Conservation (phyloP, 2,113 vertebrate genomes). For the Pristiophorus japonicus region DNA sequence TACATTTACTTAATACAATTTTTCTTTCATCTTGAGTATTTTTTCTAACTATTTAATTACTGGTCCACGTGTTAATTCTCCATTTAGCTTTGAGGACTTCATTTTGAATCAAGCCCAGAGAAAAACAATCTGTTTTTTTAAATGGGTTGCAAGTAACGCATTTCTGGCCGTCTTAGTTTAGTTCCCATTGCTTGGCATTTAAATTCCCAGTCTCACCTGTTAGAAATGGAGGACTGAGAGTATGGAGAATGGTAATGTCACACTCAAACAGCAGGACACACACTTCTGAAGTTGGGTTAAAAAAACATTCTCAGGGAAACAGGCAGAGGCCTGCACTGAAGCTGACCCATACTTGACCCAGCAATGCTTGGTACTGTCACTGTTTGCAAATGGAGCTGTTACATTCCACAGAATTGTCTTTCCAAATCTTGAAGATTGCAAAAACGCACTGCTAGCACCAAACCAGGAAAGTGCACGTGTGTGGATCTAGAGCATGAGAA, state of each 20-base stretch:
- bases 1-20: not conserved
- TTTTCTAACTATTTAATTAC: not conserved
- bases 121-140: not conserved
- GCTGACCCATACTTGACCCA: not conserved
- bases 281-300: not conserved
- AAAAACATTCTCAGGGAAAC: not conserved
- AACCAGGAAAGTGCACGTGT: not conserved
- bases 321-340: constrained; percentile 1
- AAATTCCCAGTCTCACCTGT: not conserved
- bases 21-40: not conserved
- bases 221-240: not conserved
- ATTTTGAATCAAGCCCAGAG: not conserved
- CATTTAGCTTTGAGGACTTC: not conserved
- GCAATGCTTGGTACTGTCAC: not conserved
- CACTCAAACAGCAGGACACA: not conserved
- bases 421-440: not conserved
- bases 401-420: not conserved
- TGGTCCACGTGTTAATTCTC: not conserved
- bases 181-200: not conserved
- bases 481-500: not conserved
- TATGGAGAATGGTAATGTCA: not conserved
- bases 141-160: not conserved
- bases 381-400: not conserved
- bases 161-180: not conserved
- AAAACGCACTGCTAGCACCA: not conserved